Conservation (phyloP, 53 echinoderm and acorn worm species). For the Mesocentrotus franciscanus region DNA sequence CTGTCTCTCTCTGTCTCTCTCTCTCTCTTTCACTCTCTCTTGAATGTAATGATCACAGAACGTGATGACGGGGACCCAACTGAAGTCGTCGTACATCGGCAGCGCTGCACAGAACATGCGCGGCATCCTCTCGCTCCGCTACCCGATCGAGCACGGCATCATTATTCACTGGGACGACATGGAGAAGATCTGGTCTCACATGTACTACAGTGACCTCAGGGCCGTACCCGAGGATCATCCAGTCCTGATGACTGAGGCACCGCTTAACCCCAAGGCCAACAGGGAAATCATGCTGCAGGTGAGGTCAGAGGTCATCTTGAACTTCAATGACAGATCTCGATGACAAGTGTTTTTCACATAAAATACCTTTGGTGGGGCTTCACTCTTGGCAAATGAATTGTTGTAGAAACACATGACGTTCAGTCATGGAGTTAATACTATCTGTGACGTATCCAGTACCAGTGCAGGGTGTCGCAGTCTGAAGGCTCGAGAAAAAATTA, state of each 20-base stretch:
- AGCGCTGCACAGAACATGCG: conserved; percentile 40
- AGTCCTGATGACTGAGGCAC: conserved; percentile 58
- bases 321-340: too few relatives aligned
- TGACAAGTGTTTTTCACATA: too few relatives aligned
- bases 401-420: too few relatives aligned
- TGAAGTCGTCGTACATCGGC: conserved; percentile 51
- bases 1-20: too few relatives aligned
- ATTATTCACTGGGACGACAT: conserved; percentile 69
- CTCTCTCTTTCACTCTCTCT: neutral
- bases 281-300: conserved; percentile 63
- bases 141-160: conserved; percentile 62
- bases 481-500: too few relatives aligned
- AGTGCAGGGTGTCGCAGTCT: too few relatives aligned
- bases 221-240: conserved; percentile 63
- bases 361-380: too few relatives aligned
- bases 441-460: too few relatives aligned
- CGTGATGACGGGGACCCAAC: conserved; percentile 44
- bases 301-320: neutral
- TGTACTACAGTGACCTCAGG: conserved; percentile 52
- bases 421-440: too few relatives aligned
- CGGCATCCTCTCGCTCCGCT: conserved; percentile 55
- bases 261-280: conserved; percentile 65
- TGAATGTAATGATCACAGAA: neutral
- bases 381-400: too few relatives aligned
- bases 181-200: conserved; percentile 70